phyloP scores from a whole-genome alignment of 2,797 vertebrate species.

The Anguilla obscura region DNA sequence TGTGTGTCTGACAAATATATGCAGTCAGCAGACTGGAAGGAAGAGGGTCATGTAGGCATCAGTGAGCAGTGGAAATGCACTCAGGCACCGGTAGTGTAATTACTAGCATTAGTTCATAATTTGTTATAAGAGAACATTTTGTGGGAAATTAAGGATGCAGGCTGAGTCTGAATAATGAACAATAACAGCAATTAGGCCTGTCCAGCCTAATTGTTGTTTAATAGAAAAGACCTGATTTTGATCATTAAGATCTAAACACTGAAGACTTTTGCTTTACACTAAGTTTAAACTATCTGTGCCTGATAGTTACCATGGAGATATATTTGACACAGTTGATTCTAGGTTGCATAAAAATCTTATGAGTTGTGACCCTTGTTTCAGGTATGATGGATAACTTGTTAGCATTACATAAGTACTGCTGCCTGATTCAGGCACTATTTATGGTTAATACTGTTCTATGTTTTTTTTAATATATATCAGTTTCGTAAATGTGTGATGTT shows the following conservation, averaged over 20 bases:
- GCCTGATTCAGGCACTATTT: background rate
- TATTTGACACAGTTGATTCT: too few species aligned
- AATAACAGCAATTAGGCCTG: too few species aligned
- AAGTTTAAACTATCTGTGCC: background rate
- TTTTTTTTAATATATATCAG: too few species aligned
- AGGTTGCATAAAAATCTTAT: too few species aligned
- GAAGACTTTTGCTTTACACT: background rate
- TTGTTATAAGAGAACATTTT: background rate
- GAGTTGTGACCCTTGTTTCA: too few species aligned
- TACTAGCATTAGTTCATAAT: background rate
- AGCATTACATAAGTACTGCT: background rate
- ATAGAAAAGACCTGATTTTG: background rate
- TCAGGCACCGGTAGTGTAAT: background rate
- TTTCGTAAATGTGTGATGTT: too few species aligned
- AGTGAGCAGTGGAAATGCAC: background rate
- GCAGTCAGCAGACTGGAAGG: background rate
- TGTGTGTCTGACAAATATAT: background rate
- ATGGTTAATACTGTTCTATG: background rate
- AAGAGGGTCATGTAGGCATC: background rate
- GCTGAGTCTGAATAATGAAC: background rate
- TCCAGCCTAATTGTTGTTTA: background rate
- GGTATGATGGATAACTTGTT: too few species aligned
- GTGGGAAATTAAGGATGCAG: background rate
- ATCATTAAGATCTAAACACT: background rate
- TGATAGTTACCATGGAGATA: too few species aligned